A percentile compares a stretch with the other conserved stretches of the same genome.
Conservation (phyloP, 2,888 invertebrate species). For the Melinaea menophilus region DNA sequence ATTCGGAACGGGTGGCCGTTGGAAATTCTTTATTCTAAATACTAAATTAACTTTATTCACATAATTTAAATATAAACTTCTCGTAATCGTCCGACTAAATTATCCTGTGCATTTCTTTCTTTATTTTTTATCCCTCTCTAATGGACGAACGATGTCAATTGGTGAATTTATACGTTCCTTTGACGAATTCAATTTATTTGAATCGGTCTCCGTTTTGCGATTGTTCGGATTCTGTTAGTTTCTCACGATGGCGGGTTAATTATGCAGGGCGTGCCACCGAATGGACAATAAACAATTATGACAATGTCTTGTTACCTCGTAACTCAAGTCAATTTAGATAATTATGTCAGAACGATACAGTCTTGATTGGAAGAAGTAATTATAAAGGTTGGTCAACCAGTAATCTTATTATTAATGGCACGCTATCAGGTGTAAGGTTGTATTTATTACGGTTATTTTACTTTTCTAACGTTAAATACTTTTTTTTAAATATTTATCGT, state of each 20-base stretch:
- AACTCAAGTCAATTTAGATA: slow-evolving; percentile 22
- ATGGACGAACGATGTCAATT: slow-evolving; percentile 63
- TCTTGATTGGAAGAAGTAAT: slow-evolving; percentile 13
- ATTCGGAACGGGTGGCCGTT: slow-evolving; percentile 72
- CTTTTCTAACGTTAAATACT: no score
- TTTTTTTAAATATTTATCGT: no score
- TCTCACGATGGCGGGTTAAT: slow-evolving; percentile 50
- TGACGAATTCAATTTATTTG: slow-evolving; percentile 67
- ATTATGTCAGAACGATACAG: slow-evolving; percentile 18
- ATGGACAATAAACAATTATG: slow-evolving; percentile 26
- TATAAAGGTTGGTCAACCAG: slow-evolving; percentile 22
- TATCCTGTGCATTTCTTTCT: slow-evolving; percentile 32
- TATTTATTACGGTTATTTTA: slow-evolving; percentile 1
- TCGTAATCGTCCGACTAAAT: slow-evolving; percentile 31
- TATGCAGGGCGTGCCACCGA: slow-evolving; percentile 31
- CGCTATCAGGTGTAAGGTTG: neutral
- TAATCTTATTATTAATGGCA: slow-evolving; percentile 7
- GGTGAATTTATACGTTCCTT: slow-evolving; percentile 62
- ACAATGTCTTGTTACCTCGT: slow-evolving; percentile 23
- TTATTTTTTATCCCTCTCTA: slow-evolving; percentile 37
- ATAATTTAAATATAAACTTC: slow-evolving; percentile 71
- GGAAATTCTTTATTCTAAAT: slow-evolving; percentile 71
- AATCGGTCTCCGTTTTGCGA: slow-evolving; percentile 36
- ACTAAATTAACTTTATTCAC: slow-evolving; percentile 75
- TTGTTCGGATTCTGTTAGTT: slow-evolving; percentile 44